phyloP scores from a whole-genome alignment of 2,888 invertebrate species.

The Torymus auratus region DNA sequence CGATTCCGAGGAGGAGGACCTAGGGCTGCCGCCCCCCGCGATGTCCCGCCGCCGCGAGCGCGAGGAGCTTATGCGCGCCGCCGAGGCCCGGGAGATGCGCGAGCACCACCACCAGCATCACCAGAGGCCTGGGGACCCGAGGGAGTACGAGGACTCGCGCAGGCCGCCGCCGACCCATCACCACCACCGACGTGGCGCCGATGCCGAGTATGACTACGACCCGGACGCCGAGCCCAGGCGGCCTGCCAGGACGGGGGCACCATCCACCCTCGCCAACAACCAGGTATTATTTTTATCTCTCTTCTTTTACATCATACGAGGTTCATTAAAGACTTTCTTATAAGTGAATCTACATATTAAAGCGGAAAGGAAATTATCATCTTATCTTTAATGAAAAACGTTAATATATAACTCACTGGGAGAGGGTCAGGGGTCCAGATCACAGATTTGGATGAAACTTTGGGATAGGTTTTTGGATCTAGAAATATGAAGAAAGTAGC shows the following conservation, averaged over 20 bases:
- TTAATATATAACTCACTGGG: too few relatives aligned
- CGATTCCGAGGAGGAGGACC: constrained; percentile 74
- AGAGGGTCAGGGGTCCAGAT: too few relatives aligned
- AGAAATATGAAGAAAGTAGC: too few relatives aligned
- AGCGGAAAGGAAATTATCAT: too few relatives aligned
- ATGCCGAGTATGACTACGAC: constrained; percentile 69
- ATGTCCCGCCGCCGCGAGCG: constrained; percentile 70
- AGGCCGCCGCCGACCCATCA: constrained; percentile 36
- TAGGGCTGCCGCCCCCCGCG: constrained; percentile 64
- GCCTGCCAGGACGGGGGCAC: neutral
- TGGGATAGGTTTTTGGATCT: too few relatives aligned
- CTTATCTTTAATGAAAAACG: too few relatives aligned
- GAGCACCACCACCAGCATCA: constrained; percentile 64
- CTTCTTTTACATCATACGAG: too few relatives aligned
- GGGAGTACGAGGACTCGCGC: constrained; percentile 59
- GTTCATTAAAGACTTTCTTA: too few relatives aligned
- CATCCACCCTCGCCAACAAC: constrained; percentile 67
- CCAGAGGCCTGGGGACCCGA: constrained; percentile 65
- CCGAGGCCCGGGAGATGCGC: constrained; percentile 59
- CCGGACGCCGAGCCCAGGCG: constrained; percentile 9
- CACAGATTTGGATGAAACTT: too few relatives aligned
- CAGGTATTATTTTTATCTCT: too few relatives aligned
- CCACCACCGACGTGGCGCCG: constrained; percentile 57
- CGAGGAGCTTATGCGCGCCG: constrained; percentile 66
- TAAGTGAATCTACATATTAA: too few relatives aligned